Base-by-base conservation (phyloP, 2,113 vertebrate species). In the Caracal caracal region DNA sequence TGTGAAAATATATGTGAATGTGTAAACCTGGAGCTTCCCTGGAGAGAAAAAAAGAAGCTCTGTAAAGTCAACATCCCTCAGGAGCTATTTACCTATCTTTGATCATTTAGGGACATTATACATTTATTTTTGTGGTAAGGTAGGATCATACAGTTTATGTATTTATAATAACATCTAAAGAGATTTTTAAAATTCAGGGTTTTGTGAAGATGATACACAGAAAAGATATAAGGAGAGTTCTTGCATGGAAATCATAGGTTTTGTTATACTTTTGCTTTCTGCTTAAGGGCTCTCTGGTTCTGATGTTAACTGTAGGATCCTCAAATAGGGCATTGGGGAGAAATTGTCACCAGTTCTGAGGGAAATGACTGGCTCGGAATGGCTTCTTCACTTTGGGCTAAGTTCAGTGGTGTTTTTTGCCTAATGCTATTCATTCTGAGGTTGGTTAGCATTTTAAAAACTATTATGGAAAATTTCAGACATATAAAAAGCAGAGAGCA, bases 111-210 rank as follows among this genome's bases (percentile, higher is more conserved):
- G 65, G 4, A 37, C 93, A 70, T 68, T 2, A 30, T 71, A 17
- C 22, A 22, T 56, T 82, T 66, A 86, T 82, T 94, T 86, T n/a
- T n/a, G 56, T 43, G 30, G 35, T 68, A 19, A 65, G 17, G 11
- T 26, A 53, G 30, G 24, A 19, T 71, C 26, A 71, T 33, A 53
- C 0, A 22, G 9, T 43, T 78, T 51, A 68, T 8, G 13, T 66
- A 51, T 92, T 95, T 82, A 13, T 26, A 40, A 49, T 93, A 49
- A 40, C 80, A 88, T 75, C 53, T 95, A 63, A 84, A 85, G 33
- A 87, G 49, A 33, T 80, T 19, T 87, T 94, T 94, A 53, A 15
- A 89, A 86, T 6, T 78, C 53, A 79, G 33, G 79, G 71, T 3
- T 93, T 78, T 94, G 47, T 94, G 63, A 92, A 87, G 43, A 65